Base-by-base conservation (phyloP, 30 jellyfish, hydroid and myxozoan genomes). In the Turritopsis dohrnii region DNA sequence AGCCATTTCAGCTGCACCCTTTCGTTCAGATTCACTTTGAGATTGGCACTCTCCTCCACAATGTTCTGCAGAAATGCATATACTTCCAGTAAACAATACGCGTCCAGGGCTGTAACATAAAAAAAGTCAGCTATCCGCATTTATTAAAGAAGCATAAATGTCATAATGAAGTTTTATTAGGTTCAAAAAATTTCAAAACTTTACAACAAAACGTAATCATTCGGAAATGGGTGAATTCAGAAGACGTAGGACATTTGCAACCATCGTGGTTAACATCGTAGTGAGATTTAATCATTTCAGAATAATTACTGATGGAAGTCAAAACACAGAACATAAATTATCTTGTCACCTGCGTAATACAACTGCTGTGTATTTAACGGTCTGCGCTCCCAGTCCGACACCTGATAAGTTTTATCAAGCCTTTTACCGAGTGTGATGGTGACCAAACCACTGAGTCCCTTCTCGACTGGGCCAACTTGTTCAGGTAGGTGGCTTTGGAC, bases 311-410 rank as follows among this genome's bases (percentile, higher is more conserved):
- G 60, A 3, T 3, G 13, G 9, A 5, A 41, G 60, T 13, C 60
- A 41, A 41, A 41, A 41, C 60, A 3, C 13, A 41, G 13, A 41
- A 41, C 60, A 41, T 3, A 3, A 41, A 3, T 41, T 41, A 3
- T 41, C 13, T 41, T 3, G 60, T 52, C 72, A 94, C 99, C 99
- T 65, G 99, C 99, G 82, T 94, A 94, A 19, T 28, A 21, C 1
- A 89, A 27, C 65, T 94, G 99, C 4, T 86, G 88, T 30, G 25
- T 60, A 20, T 84, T 71, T 29, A 94, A 83, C n/a, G 99, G 99
- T 13, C 99, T 96, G 24, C 79, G 89, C 66, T 94, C 99, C 99
- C 97, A 94, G 84, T 94, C 95, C 29, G 96, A 88, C 54, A 94
- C 95, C 79, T 94, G 99, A 69, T 65, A 94, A 18, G 97, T 89